These are phyloP conservation scores for Cydia strobilella DNA, from an alignment of 1,140 invertebrate species.

Conservation along the genomic window DNA sequence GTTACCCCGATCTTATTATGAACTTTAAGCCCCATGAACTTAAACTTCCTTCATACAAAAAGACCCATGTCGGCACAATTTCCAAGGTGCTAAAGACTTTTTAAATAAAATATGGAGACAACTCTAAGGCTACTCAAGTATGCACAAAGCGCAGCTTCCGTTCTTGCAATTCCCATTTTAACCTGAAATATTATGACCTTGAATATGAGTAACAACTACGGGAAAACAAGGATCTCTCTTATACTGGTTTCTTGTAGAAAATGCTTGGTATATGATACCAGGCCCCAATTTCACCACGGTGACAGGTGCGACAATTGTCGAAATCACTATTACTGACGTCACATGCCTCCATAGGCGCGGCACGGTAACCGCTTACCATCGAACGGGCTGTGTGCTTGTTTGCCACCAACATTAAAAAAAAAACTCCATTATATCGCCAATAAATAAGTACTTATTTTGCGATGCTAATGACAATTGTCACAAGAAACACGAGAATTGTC, in stretches of 20 bases:
- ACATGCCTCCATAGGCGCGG: no score
- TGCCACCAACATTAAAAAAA: no score
- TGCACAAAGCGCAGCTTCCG: constrained; percentile 8
- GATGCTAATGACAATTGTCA: no score
- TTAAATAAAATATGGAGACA: not conserved
- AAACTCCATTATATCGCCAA: no score
- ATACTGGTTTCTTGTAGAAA: not conserved
- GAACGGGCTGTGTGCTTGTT: no score
- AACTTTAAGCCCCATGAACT: not conserved
- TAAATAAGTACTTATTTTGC: no score
- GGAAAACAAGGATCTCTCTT: not conserved
- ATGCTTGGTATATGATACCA: not conserved
- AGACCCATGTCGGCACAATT: not conserved
- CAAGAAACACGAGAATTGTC: no score
- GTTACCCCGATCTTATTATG: not conserved
- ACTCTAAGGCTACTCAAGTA: constrained; percentile 14
- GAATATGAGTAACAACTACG: not conserved
- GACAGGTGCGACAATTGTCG: no score
- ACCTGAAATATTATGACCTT: not conserved
- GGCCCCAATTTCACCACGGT: no score
- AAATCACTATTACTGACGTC: no score
- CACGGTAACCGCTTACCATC: no score
- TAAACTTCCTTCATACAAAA: not conserved
- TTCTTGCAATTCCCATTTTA: not conserved
- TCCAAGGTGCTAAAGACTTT: not conserved